Conservation (phyloP, 1,140 invertebrate species). For the Cherax quadricarinatus region DNA sequence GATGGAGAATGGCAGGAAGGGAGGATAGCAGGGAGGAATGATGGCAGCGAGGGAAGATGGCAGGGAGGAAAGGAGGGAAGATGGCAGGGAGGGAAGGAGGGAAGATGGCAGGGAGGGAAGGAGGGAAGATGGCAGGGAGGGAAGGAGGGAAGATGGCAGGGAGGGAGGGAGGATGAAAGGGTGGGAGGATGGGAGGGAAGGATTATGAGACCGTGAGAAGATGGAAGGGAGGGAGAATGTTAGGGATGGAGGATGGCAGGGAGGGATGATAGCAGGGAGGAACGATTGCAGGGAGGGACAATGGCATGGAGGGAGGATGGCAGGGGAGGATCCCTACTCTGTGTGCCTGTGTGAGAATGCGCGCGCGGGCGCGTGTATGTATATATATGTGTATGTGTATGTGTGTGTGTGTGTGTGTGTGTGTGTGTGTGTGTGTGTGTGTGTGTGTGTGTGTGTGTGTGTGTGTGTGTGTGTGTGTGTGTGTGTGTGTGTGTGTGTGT, state of each 20-base stretch:
- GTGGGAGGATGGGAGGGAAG: too few relatives aligned
- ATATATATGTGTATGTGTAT: constrained; percentile 11
- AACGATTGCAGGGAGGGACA: not conserved
- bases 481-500: constrained; percentile 10
- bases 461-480: constrained; percentile 5
- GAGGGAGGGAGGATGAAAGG: too few relatives aligned
- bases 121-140: not conserved
- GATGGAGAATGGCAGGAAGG: not conserved
- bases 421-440: constrained; percentile 10
- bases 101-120: not conserved
- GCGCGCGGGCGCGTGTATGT: not conserved
- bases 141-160: not conserved
- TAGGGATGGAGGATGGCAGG: not conserved
- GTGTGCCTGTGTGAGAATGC: not conserved
- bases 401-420: constrained; percentile 10
- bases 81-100: too few relatives aligned
- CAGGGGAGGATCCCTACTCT: not conserved
- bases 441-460: constrained; percentile 5
- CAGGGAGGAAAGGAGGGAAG: not conserved
- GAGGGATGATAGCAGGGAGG: too few relatives aligned
- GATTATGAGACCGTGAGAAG: not conserved
- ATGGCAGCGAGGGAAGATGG: not conserved
- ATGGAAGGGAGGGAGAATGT: not conserved
- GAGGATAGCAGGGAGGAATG: too few relatives aligned
- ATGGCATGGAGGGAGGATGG: not conserved